Evolutionary conservation across 1,140 invertebrate genomes (phyloP), one percentile per base, ranked within the genome.

Genomic region (Philotrypesis tridentata): DNA sequence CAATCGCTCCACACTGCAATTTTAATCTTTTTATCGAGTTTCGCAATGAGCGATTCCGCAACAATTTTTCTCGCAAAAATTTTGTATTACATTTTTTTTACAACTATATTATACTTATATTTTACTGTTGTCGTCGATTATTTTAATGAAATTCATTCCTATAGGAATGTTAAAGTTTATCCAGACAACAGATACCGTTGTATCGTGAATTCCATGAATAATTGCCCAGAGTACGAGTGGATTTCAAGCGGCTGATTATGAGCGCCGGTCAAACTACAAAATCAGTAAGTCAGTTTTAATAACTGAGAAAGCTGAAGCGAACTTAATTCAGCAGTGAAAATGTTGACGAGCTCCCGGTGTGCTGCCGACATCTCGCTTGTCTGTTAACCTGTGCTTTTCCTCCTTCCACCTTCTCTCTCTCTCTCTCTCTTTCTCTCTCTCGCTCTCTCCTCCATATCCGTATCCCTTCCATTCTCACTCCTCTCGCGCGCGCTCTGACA

Each of bases 331-430:
- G 14, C 17, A 55, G 48, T 21, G 21, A 55, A 55, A 55, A 55
- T 55, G 48, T 55, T n/a, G 2, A 55, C 48, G 9, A 25, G 37
- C 11, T 80, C 29, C 76, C 68, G 21, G 65, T 60, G 17, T 75
- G 68, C 40, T 61, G 33, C 33, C 65, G 40, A 43, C 71, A 70
- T 75, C 83, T 83, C 23, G 27, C 67, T 21, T n/a, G 40, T 25
- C 25, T 37, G 40, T 4, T 23, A 83, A 83, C 79, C 80, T 82
- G 78, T 79, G 83, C 83, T 85, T 79, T 79, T 33, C 43, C 29
- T 48, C 61, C 55, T n/a, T 17, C 33, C 21, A 61, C 37, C 25
- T 33, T 75, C 27, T 65, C 74, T 27, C 63, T 12, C 21, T 67
- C 7, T 37, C 70, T 43, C 68, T 27, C n/a, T 37, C n/a, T n/a